Evolutionary conservation across 2,797 vertebrate species (phyloP), one percentile per base, ranked within the genome.

Genomic region (Chanos chanos): DNA sequence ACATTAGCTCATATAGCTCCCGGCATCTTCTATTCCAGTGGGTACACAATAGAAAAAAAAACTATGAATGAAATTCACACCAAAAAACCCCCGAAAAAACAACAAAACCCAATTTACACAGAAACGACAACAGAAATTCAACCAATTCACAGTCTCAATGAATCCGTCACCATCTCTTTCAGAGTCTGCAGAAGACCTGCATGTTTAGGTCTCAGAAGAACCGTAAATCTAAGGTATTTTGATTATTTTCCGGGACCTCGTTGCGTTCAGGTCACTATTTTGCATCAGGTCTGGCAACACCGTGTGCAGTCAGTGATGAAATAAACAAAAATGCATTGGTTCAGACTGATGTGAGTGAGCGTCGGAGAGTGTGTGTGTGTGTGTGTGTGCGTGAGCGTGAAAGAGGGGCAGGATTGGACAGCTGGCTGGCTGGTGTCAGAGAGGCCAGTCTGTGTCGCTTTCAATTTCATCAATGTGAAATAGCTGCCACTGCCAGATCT

Each of bases 11-110:
- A 21, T 24, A 22, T 19, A 80, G 79, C 63, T 68, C 44, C n/a
- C 30, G 40, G 47, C 64, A 64, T 73, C 73, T 73, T 69, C 68
- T 68, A 72, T 66, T 76, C 76, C 51, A 72, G 59, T 63, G 30
- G 16, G 16, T 6, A 13, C 16, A 21, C 41, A 40, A 15, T 37
- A 10, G 16, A 41, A 33, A 31, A 4, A 51, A 37, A 37, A 16
- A 33, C 5, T 41, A 34, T 28, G 49, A 15, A 53, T 27, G 55
- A 3, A 31, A n/a, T n/a, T n/a, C 64, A 47, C 33, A 28, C 34
- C 33, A 28, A 28, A 54, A 16, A 51, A 21, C 33, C 25, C 4
- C 21, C 33, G 8, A 34, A 24, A 49, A 15, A 24, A 16, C 30
- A 41, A 50, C 16, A 21, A 18, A 9, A 56, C 34, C 15, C 44